Evolutionary conservation across 1,140 invertebrate species (phyloP).

Genomic region (Lucilia sericata): DNA sequence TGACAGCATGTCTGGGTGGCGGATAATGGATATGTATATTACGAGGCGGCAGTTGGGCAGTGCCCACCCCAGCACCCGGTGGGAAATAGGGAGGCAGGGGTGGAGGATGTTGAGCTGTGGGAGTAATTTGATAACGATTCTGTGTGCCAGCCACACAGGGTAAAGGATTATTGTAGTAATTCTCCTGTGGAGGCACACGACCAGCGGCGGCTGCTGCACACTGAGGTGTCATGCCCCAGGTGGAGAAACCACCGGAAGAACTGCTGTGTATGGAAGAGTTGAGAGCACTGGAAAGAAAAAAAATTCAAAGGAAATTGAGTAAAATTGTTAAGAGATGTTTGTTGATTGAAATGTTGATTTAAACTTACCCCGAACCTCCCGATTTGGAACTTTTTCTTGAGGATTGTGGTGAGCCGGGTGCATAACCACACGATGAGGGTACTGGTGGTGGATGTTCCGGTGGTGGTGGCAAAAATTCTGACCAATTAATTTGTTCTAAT

Average conservation of each 20-base stretch:
- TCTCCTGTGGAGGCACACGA: slow-evolving; percentile 55
- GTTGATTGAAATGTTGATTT: background rate
- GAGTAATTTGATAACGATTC: slow-evolving; percentile 66
- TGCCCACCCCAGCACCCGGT: slow-evolving; percentile 48
- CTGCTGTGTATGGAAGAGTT: slow-evolving; percentile 65
- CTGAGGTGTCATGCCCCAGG: slow-evolving; percentile 64
- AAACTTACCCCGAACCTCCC: slow-evolving; percentile 56
- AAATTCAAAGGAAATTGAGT: background rate
- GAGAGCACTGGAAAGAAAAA: slow-evolving; percentile 52
- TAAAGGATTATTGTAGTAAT: slow-evolving; percentile 65
- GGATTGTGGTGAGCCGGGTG: slow-evolving; percentile 64
- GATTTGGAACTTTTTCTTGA: slow-evolving; percentile 66
- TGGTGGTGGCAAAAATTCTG: slow-evolving; percentile 82
- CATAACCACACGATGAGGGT: slow-evolving; percentile 59
- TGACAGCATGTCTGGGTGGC: slow-evolving; percentile 60
- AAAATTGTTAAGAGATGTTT: background rate
- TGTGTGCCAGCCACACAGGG: slow-evolving; percentile 56
- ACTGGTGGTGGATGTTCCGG: slow-evolving; percentile 82
- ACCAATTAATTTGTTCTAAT: slow-evolving; percentile 78
- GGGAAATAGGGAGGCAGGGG: slow-evolving; percentile 64
- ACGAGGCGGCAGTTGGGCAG: slow-evolving; percentile 53
- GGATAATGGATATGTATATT: slow-evolving; percentile 66
- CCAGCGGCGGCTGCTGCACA: slow-evolving; percentile 54
- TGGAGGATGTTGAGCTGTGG: slow-evolving; percentile 64
- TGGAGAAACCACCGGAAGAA: slow-evolving; percentile 65